Conservation (phyloP, 2,888 invertebrate species). For the Troglohyphantes excavatus region DNA sequence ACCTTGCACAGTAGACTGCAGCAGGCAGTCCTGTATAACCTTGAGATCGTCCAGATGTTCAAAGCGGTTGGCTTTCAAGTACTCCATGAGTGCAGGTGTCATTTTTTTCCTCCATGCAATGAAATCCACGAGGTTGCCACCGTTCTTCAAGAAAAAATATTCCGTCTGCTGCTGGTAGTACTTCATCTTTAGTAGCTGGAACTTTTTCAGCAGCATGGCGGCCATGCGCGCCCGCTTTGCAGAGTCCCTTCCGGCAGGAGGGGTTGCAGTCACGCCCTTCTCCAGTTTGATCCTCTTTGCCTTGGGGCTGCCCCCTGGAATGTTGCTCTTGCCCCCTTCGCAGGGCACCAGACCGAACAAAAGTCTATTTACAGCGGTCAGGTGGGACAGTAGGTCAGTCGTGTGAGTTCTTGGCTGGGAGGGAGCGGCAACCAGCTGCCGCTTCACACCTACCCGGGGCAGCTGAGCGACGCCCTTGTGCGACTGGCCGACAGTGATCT, state of each 20-base stretch:
- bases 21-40: constrained; percentile 38
- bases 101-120: constrained; percentile 91
- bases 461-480: constrained; percentile 36
- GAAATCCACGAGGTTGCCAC: constrained; percentile 94
- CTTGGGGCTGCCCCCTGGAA: constrained; percentile 71
- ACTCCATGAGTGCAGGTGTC: constrained; percentile 87
- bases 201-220: constrained; percentile 81
- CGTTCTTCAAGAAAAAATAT: constrained; percentile 92
- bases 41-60: constrained; percentile 86
- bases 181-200: constrained; percentile 82
- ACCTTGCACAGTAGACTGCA: constrained; percentile 9
- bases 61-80: constrained; percentile 88
- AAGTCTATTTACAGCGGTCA: constrained; percentile 64
- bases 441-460: constrained; percentile 53
- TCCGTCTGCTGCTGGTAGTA: constrained; percentile 86
- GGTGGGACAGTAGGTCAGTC: constrained; percentile 48
- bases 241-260: constrained; percentile 80
- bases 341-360: constrained; percentile 27
- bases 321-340: constrained; percentile 44
- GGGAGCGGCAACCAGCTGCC: constrained; percentile 12
- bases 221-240: constrained; percentile 81
- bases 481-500: constrained; percentile 41
- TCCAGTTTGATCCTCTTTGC: constrained; percentile 81
- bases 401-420: constrained; percentile 35
- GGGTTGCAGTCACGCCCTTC: constrained; percentile 81